Evolutionary conservation across 2,113 vertebrate species (phyloP), one percentile per base, ranked within the genome.

Genomic region (Cervus canadensis): DNA sequence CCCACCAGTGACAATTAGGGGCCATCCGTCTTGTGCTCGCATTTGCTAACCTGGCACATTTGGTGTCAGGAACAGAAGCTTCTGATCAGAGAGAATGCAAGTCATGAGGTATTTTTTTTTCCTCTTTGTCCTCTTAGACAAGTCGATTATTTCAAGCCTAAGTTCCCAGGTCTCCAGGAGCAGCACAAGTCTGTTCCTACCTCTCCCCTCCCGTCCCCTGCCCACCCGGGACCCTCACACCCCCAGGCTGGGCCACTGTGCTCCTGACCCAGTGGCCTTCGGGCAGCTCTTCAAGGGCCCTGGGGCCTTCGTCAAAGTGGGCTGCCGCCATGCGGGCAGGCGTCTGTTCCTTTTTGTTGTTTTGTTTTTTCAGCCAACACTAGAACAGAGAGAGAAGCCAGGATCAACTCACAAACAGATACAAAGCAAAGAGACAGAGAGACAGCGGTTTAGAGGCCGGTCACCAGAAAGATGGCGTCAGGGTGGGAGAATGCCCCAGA

Each of bases 371-470:
- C 97, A 98, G 98, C 98, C 99, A 98, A 98, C 95, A 98, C 98
- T 98, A 98, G 98, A 98, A 98, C 98, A 99, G 97, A 99, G 98
- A 98, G 98, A 99, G 98, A 99, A 98, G 99, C 99, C 98, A 98
- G 98, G 99, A 98, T 98, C 99, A 98, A 99, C 98, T 99, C 99
- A 99, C 99, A 99, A 98, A 99, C 98, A 99, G 98, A 98, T 97
- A 99, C 98, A 99, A 99, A 99, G 99, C 99, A 99, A 99, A 99
- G 98, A 99, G 98, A 99, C 98, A 99, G 99, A 99, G 99, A 99
- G 98, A 99, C 99, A 98, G 98, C 97, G 84, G 98, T 99, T 99
- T 99, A 98, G 99, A 99, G 99, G 99, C 99, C 98, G 71, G 98
- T 98, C 99, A 99, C 99, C 98, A 97, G 98, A 98, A 98, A 97